A percentile compares a stretch with the other conserved stretches of the same genome.
phyloP scores from a whole-genome alignment of 2,888 invertebrate genomes.

The Temnothorax ravouxi region DNA sequence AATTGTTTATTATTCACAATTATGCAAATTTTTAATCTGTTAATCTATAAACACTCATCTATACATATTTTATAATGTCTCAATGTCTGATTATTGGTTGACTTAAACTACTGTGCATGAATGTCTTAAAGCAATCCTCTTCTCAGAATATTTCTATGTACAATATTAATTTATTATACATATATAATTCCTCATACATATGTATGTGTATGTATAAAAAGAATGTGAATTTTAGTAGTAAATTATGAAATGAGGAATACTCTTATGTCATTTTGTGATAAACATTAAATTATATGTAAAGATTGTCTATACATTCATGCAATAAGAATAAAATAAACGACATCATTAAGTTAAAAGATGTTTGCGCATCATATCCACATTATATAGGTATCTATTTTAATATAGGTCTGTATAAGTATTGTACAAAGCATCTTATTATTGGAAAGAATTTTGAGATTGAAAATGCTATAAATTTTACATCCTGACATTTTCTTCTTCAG shows the following conservation, averaged over 20 bases:
- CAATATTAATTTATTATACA: slow-evolving; percentile 16
- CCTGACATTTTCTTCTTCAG: not conserved
- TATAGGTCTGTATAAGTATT: slow-evolving; percentile 32
- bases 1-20: not conserved
- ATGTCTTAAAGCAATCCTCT: not conserved
- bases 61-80: not conserved
- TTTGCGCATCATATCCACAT: not conserved
- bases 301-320: not conserved
- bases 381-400: not conserved
- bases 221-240: not conserved
- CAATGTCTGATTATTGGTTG: slow-evolving; percentile 16
- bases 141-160: slow-evolving; percentile 8
- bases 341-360: slow-evolving; percentile 44
- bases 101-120: slow-evolving; percentile 12
- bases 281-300: slow-evolving; percentile 75
- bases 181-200: not conserved
- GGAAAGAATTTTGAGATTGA: slow-evolving; percentile 9
- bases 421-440: not conserved
- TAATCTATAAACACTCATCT: not conserved
- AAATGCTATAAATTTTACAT: slow-evolving; percentile 27
- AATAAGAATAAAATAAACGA: slow-evolving; percentile 24
- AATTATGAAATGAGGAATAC: slow-evolving; percentile 44
- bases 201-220: not conserved
- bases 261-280: slow-evolving; percentile 45
- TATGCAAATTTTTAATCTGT: not conserved